These are phyloP conservation scores for Apis cerana DNA, from an alignment of 1,140 invertebrate species.

Conservation along the genomic window DNA sequence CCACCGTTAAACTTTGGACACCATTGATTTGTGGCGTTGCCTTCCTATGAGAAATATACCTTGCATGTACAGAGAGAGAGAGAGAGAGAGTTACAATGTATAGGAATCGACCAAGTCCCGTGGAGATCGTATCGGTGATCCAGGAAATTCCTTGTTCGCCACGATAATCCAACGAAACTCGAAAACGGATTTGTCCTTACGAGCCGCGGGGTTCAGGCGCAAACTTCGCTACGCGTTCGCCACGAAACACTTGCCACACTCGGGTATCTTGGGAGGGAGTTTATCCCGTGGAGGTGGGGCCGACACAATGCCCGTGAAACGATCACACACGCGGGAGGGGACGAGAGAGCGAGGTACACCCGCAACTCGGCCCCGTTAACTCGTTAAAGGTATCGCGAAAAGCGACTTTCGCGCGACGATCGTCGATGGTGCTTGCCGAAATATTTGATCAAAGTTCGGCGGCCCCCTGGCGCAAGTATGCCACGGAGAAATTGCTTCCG, in stretches of 20 bases:
- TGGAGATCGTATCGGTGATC: constrained; percentile 61
- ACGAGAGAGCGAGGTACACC: background rate
- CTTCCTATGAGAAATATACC: constrained; percentile 54
- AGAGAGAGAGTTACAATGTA: background rate
- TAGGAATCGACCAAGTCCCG: background rate
- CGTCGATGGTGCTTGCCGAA: background rate
- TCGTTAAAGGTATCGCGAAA: constrained; percentile 28
- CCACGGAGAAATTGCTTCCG: background rate
- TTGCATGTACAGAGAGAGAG: background rate
- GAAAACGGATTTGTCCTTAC: constrained; percentile 71
- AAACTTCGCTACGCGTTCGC: constrained; percentile 61
- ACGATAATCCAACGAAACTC: constrained; percentile 66
- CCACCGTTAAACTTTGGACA: constrained; percentile 73
- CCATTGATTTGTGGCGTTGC: constrained; percentile 73
- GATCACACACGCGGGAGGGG: constrained; percentile 42
- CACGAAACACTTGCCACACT: constrained; percentile 57
- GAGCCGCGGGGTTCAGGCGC: constrained; percentile 65
- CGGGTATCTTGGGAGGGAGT: constrained; percentile 65
- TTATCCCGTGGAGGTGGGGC: constrained; percentile 55
- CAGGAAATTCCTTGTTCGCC: constrained; percentile 67
- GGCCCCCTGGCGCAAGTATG: background rate
- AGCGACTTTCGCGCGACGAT: background rate
- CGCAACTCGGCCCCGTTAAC: constrained; percentile 42
- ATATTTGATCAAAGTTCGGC: constrained; percentile 1
- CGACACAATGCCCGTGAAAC: constrained; percentile 37